Evolutionary conservation across 2,888 invertebrate species (phyloP).

Genomic region (Ormyrus labotus): DNA sequence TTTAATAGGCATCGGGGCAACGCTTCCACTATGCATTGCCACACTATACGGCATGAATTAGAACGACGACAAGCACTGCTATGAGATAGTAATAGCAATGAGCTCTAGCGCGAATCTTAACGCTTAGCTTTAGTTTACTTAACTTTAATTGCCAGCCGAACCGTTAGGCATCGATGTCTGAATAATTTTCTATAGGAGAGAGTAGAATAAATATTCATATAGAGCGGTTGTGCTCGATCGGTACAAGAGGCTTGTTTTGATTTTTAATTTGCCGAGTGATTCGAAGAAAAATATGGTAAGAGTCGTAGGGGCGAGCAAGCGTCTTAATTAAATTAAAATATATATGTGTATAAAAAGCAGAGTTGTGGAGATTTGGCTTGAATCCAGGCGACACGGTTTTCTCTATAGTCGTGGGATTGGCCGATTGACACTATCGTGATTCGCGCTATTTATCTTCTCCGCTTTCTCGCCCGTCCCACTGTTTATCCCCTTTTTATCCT

Average conservation of each 20-base stretch:
- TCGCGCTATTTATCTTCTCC: constrained; percentile 53
- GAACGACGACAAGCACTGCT: constrained; percentile 58
- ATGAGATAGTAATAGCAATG: constrained; percentile 63
- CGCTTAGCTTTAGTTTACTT: constrained; percentile 34
- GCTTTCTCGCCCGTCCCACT: constrained; percentile 3
- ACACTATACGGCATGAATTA: constrained; percentile 61
- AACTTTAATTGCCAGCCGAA: constrained; percentile 42
- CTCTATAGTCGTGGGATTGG: constrained; percentile 50
- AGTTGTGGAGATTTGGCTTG: constrained; percentile 50
- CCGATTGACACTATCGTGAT: constrained; percentile 58
- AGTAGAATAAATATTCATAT: neutral
- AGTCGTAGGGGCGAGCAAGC: too few species aligned
- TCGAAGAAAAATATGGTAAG: too few species aligned
- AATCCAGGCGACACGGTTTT: constrained; percentile 59
- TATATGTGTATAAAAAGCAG: too few species aligned
- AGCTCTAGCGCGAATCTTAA: constrained; percentile 48
- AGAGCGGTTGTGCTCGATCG: too few species aligned
- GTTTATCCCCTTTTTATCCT: constrained; percentile 7
- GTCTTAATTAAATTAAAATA: too few species aligned
- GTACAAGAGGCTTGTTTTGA: neutral
- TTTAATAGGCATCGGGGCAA: constrained; percentile 61
- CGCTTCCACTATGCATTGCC: constrained; percentile 39
- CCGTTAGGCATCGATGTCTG: constrained; percentile 27
- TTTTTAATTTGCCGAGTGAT: neutral
- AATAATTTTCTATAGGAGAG: neutral